Evolutionary conservation across 2,113 vertebrate genomes (phyloP).

Genomic region (Rhinoptilus africanus): DNA sequence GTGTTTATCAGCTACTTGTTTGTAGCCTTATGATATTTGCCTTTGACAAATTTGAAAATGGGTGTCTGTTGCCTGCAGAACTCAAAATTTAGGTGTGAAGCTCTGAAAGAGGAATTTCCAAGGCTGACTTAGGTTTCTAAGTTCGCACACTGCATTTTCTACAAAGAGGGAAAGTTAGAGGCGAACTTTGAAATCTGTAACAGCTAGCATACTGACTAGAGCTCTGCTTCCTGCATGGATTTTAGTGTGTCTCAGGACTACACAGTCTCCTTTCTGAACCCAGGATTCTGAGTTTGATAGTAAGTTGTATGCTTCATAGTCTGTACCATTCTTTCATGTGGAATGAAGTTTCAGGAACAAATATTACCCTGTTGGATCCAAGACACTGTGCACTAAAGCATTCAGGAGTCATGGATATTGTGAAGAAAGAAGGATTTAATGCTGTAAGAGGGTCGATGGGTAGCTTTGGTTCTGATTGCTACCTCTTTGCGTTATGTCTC

Average conservation of each 20-base stretch:
- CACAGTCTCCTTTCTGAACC: background rate
- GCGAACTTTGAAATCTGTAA: background rate
- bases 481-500: background rate
- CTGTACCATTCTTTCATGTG: background rate
- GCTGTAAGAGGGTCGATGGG: background rate
- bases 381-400: background rate
- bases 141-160: background rate
- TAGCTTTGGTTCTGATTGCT: background rate
- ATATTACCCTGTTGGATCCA: background rate
- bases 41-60: background rate
- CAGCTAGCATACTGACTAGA: background rate
- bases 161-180: background rate
- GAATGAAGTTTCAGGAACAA: background rate
- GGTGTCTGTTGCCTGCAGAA: background rate
- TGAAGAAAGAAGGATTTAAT: background rate
- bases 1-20: background rate
- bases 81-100: background rate
- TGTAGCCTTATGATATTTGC: background rate
- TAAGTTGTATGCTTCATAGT: background rate
- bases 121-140: background rate
- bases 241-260: background rate
- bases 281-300: background rate
- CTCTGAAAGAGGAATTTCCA: background rate
- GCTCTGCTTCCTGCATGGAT: background rate
- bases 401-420: background rate